Percentiles rank a stretch among this genome's conserved stretches.
Conservation (phyloP, 2,797 vertebrate species). For the Eulemur albifrons region DNA sequence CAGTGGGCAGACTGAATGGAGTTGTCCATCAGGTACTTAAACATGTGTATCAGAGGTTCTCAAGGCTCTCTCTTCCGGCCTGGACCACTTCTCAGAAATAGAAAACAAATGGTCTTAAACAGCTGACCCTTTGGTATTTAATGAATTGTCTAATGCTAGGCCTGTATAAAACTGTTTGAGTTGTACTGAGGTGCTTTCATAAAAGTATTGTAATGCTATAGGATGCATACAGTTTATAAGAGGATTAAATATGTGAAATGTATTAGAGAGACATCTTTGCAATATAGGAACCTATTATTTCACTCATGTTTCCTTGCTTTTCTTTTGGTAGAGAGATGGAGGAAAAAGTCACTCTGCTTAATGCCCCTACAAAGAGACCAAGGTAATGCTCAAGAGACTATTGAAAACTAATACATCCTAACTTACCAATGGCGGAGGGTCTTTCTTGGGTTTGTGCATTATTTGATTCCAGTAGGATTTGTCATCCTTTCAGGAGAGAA, state of each 20-base stretch:
- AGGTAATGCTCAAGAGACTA: conserved; percentile 86
- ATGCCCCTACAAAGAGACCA: conserved; percentile 95
- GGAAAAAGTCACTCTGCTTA: conserved; percentile 93
- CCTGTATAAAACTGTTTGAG: background rate
- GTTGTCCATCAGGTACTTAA: background rate
- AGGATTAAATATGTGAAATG: conserved; percentile 27
- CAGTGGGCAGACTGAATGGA: background rate
- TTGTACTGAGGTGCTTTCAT: background rate
- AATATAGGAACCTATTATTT: conserved; percentile 43
- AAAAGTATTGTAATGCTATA: background rate
- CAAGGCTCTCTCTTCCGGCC: background rate
- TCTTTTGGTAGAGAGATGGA: conserved; percentile 91
- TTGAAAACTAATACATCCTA: conserved; percentile 15
- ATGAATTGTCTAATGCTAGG: background rate
- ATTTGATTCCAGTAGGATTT: background rate
- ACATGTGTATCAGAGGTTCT: background rate
- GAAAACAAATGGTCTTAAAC: background rate
- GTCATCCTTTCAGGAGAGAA: conserved; percentile 37
- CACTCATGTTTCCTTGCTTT: conserved; percentile 60
- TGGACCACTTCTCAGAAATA: background rate
- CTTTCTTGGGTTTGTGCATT: background rate
- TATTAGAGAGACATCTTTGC: background rate
- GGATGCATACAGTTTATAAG: conserved; percentile 4
- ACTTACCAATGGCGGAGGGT: background rate
- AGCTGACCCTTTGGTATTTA: background rate